Percentiles rank a stretch among this genome's conserved stretches.
phyloP scores from a whole-genome alignment of 37 sponge, comb jelly and placozoan species.

The Dysidea cf. avara region DNA sequence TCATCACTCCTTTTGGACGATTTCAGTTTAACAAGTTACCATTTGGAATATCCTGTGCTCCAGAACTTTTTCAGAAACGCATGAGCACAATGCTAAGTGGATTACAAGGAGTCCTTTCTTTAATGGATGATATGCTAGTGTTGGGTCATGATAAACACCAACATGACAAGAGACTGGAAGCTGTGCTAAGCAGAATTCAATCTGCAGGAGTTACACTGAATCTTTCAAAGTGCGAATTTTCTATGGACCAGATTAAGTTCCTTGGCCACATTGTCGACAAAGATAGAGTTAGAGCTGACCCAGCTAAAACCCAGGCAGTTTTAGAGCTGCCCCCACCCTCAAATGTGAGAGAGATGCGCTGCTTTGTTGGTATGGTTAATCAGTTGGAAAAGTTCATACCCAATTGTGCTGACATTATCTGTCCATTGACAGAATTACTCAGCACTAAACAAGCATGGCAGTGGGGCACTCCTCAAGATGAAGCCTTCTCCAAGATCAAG shows the following conservation, averaged over 20 bases:
- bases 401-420: constrained; percentile 15
- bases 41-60: too few relatives aligned
- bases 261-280: constrained; percentile 36
- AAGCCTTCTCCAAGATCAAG: constrained; percentile 33
- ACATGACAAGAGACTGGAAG: too few relatives aligned
- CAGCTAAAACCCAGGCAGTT: constrained; percentile 33
- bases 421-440: constrained; percentile 40
- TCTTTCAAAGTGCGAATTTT: constrained; percentile 20
- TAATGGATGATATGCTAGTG: too few relatives aligned
- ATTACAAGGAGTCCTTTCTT: constrained; percentile 41
- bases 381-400: too few relatives aligned
- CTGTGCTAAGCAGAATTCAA: too few relatives aligned
- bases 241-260: too few relatives aligned
- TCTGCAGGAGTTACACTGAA: constrained; percentile 27
- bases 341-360: too few relatives aligned
- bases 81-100: constrained; percentile 17
- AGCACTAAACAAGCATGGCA: constrained; percentile 30
- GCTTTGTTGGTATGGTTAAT: too few relatives aligned
- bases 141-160: too few relatives aligned
- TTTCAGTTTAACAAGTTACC: too few relatives aligned
- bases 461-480: constrained; percentile 36
- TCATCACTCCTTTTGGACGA: too few relatives aligned
- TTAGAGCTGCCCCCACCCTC: constrained; percentile 24
- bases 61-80: too few relatives aligned
- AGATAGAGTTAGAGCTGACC: constrained; percentile 37